Evolutionary conservation across 2,888 invertebrate species (phyloP), one percentile per base, ranked within the genome.

Genomic region (Coelogynopora nodosa): DNA sequence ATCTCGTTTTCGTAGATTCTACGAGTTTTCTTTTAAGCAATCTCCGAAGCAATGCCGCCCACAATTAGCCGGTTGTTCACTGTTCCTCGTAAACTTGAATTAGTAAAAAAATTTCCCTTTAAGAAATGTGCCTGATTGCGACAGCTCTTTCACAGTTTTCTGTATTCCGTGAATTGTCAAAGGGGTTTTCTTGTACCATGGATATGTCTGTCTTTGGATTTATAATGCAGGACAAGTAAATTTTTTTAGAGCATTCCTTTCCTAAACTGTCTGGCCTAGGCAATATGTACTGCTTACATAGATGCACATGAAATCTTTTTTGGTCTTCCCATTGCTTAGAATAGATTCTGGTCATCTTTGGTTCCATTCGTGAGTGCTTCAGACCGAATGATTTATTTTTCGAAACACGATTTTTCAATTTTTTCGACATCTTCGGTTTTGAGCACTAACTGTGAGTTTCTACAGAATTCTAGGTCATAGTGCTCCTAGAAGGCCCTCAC

Each of bases 331-430:
- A n/a, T n/a, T n/a, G n/a, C n/a, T n/a, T n/a, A n/a, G n/a, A n/a
- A n/a, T n/a, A n/a, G n/a, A n/a, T n/a, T n/a, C n/a, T n/a, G n/a
- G n/a, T n/a, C n/a, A n/a, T n/a, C n/a, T n/a, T n/a, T n/a, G n/a
- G 80, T 80, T 80, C 80, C 80, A 80, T 80, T 26, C 80, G 80
- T 80, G 80, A 23, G 23, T 80, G 80, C n/a, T 80, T 80, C 80
- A 80, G 2, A 80, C n/a, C 80, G 29, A 80, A 80, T 26, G 26
- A 26, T 80, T 80, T n/a, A 27, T 80, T 80, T 29, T 80, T 80
- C 5, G 80, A 80, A 80, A 80, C 28, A 23, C 80, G 23, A 80
- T 80, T 49, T 18, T 18, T 18, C 5, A 49, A 49, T 10, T 49
- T 49, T 18, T 49, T 49, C 49, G 49, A 5, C n/a, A n/a, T n/a